Percentiles rank a stretch among this genome's conserved stretches.
These are phyloP conservation scores for Pangasius mekongensis DNA, from an alignment of 2,797 vertebrate genomes.

Conservation along the genomic window DNA sequence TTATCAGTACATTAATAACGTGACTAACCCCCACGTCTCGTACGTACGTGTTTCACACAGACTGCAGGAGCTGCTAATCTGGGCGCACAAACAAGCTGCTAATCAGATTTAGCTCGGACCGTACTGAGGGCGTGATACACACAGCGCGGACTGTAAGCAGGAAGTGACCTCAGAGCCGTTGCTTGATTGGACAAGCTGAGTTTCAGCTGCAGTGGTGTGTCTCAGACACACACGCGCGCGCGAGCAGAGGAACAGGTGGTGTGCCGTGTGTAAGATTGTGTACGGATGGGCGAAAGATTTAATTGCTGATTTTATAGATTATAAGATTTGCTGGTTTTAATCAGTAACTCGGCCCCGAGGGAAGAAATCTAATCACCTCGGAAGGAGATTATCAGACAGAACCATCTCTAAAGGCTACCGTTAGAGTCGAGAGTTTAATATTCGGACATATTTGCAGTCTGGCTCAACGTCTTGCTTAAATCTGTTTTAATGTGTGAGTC, in stretches of 20 bases:
- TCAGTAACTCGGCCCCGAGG: constrained; percentile 25
- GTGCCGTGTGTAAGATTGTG: constrained; percentile 1
- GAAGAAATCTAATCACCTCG: neutral
- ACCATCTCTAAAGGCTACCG: neutral
- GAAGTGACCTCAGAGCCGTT: neutral
- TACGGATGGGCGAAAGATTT: neutral
- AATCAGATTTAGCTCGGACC: constrained; percentile 49
- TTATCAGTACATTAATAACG: constrained; percentile 33
- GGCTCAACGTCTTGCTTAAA: neutral
- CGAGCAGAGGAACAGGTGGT: constrained; percentile 48
- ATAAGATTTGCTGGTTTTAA: constrained; percentile 55
- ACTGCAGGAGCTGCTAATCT: constrained; percentile 49
- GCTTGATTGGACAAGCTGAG: neutral
- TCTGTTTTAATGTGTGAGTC: no score
- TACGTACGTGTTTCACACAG: neutral
- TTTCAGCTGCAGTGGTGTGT: neutral
- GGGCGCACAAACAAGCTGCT: constrained; percentile 49
- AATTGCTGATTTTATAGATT: constrained; percentile 48
- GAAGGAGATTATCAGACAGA: neutral
- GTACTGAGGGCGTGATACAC: constrained; percentile 5
- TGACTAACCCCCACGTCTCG: constrained; percentile 2
- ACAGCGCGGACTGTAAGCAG: neutral
- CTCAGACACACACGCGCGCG: neutral
- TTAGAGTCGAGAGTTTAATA: neutral
- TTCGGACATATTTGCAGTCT: neutral